Base-by-base conservation (phyloP, 2,113 vertebrate species). In the Mellivora capensis region DNA sequence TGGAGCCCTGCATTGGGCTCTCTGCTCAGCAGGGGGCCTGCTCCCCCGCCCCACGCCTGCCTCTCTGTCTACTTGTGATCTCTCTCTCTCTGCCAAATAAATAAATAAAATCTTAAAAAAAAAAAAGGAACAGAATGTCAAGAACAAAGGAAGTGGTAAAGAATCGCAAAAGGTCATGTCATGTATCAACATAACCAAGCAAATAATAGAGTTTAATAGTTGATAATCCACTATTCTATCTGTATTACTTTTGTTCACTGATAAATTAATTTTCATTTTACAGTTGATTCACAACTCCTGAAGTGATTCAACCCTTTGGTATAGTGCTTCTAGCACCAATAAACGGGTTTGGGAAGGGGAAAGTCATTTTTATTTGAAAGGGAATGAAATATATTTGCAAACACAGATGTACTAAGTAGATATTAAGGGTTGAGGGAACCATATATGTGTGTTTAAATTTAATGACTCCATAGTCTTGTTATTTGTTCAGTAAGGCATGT, bases 211-310 rank as follows among this genome's bases (percentile, higher is more conserved):
- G n/a, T 71, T 54, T 62, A 96, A 44, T 52, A 62, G 11, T 23
- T 86, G 27, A 15, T 12, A 27, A 91, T 44, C 31, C 25, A 29
- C 37, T 84, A 29, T 57, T 97, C 31, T 71, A 37, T 13, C 14
- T 54, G 2, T 9, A 39, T 91, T 93, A 54, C 62, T 88, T 90
- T 89, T 85, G 39, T 18, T 93, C 47, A 81, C 3, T 37, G 15
- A 72, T 42, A 39, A 90, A 76, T 86, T 47, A 77, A 39, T 59
- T 91, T 95, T 93, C 61, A 93, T 94, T 97, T 88, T 93, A 14
- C 3, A 79, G 0, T 87, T 91, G 79, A 42, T 77, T 91, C 44
- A 80, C 20, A 81, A n/a, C 9, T 64, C 7, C 44, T 79, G 17
- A 96, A 84, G 25, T 39, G 7, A 54, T 87, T 82, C 18, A 94